phyloP scores from a whole-genome alignment of 2,113 vertebrate species.

The Collichthys lucidus region DNA sequence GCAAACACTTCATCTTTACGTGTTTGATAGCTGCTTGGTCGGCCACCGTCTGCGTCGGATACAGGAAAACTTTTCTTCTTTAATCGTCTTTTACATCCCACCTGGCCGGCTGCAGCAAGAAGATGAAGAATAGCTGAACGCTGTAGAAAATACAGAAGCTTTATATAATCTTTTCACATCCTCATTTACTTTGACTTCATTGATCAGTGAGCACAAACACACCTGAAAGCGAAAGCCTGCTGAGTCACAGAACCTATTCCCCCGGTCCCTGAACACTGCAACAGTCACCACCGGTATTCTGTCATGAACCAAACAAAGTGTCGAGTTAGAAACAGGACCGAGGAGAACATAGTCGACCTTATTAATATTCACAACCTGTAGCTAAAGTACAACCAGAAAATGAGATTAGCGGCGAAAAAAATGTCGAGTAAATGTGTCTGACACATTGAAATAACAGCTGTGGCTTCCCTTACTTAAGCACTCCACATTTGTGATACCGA shows the following conservation, averaged over 20 bases:
- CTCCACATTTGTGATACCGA: no score
- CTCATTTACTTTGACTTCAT: constrained; percentile 34
- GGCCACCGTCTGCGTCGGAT: constrained; percentile 57
- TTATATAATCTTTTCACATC: constrained; percentile 36
- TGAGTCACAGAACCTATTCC: constrained; percentile 8
- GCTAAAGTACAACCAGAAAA: neutral
- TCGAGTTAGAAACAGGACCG: no score
- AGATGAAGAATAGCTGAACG: neutral
- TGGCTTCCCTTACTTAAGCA: no score
- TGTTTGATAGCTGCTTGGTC: constrained; percentile 29
- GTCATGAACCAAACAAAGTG: neutral
- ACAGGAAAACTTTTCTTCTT: constrained; percentile 23
- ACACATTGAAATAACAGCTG: no score
- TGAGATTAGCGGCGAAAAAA: no score
- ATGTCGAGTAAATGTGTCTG: no score
- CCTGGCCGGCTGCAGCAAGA: constrained; percentile 17
- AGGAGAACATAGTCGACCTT: neutral
- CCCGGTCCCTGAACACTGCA: neutral
- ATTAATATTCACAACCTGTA: neutral
- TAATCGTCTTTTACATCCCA: constrained; percentile 17
- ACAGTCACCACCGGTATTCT: neutral
- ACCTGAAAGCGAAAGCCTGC: constrained; percentile 5
- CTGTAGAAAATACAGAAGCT: constrained; percentile 4
- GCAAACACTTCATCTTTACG: constrained; percentile 15
- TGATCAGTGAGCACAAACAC: constrained; percentile 14